Evolutionary conservation across 1,140 invertebrate species (phyloP), one percentile per base, ranked within the genome.

Genomic region (Drosophila watanabei): DNA sequence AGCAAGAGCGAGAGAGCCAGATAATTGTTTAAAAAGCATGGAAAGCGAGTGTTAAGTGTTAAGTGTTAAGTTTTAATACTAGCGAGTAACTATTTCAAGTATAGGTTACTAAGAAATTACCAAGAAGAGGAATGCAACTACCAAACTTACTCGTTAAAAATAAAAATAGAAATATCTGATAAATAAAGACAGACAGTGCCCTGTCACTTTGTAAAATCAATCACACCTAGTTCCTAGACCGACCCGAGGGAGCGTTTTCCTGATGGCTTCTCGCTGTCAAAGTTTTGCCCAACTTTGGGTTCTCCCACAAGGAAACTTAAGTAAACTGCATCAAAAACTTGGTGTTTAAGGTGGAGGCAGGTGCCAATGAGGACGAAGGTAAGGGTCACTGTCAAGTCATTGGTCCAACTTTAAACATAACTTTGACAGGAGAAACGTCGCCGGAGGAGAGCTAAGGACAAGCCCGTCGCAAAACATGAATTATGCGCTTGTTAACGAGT

Each of bases 291-390:
- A 81, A 70, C 62, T 51, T 68, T 78, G 46, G 58, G 24, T 37
- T 3, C 83, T 3, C 83, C 79, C 75, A 63, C 39, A 49, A 43
- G 51, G n/a, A 66, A 88, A 83, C 76, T 87, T 77, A 80, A 80
- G 76, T 69, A 82, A 87, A 87, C 84, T 83, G 80, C 84, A 83
- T 73, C 61, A 77, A 83, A 76, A 88, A 76, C 79, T 82, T 43
- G 79, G 75, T 68, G 75, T 71, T 71, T 37, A n/a, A 24, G 33
- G n/a, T n/a, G 54, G 52, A 16, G 28, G n/a, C n/a, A 37, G 35
- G 16, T 49, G 54, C 65, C 37, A 52, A 54, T 49, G 20, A 33
- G 37, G 45, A 20, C n/a, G 41, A 28, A 14, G 14, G 28, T n/a
- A 13, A 5, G 16, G 69, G 39, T 51, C 46, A 43, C 39, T 54